Evolutionary conservation across 1,140 invertebrate genomes (phyloP).

Genomic region (Aporrectodea caliginosa): DNA sequence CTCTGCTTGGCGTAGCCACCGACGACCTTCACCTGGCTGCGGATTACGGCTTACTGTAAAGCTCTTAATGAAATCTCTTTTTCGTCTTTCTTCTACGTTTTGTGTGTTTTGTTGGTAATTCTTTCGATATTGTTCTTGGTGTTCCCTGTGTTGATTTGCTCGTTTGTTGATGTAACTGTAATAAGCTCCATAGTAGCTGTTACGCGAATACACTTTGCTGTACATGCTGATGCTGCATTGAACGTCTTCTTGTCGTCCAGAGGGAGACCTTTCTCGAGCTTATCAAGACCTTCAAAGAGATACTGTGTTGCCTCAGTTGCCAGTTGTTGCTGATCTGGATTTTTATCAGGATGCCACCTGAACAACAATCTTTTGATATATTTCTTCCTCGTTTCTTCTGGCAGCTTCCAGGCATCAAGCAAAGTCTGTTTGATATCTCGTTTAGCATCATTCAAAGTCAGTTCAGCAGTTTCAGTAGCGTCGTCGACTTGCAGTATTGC

Average conservation of each 20-base stretch:
- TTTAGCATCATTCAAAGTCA: neutral
- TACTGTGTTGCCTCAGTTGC: conserved; percentile 41
- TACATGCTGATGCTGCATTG: neutral
- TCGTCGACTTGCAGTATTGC: neutral
- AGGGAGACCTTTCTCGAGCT: conserved; percentile 7
- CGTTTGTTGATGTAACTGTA: neutral
- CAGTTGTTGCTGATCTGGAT: conserved; percentile 37
- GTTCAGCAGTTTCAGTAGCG: neutral
- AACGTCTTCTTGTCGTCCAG: neutral
- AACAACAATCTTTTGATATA: conserved; percentile 27
- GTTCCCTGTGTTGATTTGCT: neutral
- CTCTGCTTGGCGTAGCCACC: conserved; percentile 12
- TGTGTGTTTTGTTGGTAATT: neutral
- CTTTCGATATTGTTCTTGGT: neutral
- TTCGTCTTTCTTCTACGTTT: neutral
- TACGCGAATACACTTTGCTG: neutral
- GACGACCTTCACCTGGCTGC: conserved; percentile 1
- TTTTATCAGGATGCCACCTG: conserved; percentile 36
- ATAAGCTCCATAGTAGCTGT: neutral
- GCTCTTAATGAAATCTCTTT: neutral
- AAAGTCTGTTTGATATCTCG: conserved; percentile 36
- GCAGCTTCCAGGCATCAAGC: conserved; percentile 34
- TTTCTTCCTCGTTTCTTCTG: conserved; percentile 31
- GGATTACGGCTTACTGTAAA: neutral
- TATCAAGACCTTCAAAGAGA: conserved; percentile 30